A percentile compares a stretch with the other conserved stretches of the same genome.
Evolutionary conservation across 1,140 invertebrate genomes (phyloP).

Genomic region (Euglossa dilemma): DNA sequence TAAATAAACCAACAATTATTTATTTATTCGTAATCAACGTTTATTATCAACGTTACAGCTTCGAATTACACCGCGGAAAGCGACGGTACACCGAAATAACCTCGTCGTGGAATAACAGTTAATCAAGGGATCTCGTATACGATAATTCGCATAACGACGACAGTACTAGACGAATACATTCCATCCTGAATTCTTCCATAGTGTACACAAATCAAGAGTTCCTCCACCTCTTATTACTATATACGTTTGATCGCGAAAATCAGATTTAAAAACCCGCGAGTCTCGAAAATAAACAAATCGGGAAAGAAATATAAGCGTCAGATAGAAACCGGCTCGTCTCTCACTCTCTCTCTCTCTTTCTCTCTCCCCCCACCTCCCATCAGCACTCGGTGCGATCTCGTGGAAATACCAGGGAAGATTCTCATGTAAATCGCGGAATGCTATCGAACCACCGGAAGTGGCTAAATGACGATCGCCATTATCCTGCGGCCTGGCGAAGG

Average conservation of each 20-base stretch:
- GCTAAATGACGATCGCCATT: conserved; percentile 68
- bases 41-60: no score
- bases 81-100: no score
- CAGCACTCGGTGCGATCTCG: background rate
- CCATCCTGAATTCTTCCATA: no score
- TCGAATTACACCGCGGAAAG: no score
- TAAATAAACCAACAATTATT: background rate
- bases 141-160: no score
- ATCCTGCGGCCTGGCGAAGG: conserved; percentile 50
- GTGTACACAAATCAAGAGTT: no score
- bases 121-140: no score
- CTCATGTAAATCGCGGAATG: conserved; percentile 59
- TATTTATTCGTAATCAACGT: background rate
- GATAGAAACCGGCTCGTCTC: background rate
- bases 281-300: conserved; percentile 9
- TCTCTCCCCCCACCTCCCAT: background rate
- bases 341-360: no score
- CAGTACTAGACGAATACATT: no score
- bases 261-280: background rate
- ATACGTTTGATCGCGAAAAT: no score
- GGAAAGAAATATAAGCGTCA: background rate
- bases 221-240: no score
- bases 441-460: conserved; percentile 57
- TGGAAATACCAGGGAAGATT: conserved; percentile 54
- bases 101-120: no score